phyloP scores from a whole-genome alignment of 2,797 vertebrate species.

The Sebastes umbrosus region DNA sequence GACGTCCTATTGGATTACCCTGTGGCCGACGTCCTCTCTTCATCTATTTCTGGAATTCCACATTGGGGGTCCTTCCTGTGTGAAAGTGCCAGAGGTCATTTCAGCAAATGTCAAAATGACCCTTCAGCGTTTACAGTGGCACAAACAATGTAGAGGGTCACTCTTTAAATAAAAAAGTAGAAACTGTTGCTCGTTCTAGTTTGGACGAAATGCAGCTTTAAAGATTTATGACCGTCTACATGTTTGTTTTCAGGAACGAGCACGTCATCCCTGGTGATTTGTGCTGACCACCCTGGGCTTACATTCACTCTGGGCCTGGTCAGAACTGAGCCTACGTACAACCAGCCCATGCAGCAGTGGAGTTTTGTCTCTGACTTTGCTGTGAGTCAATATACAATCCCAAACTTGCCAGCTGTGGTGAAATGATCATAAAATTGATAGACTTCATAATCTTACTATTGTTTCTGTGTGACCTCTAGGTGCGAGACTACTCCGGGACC shows the following conservation, averaged over 20 bases:
- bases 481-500: conserved; percentile 88
- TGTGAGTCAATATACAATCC: conserved; percentile 69
- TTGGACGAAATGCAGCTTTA: conserved; percentile 1
- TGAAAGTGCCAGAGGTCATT: conserved; percentile 65
- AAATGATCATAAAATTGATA: background rate
- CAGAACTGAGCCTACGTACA: conserved; percentile 85
- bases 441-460: background rate
- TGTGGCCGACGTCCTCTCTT: conserved; percentile 48
- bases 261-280: conserved; percentile 85
- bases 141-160: conserved; percentile 42
- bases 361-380: conserved; percentile 88
- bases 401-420: background rate
- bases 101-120: conserved; percentile 69
- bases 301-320: conserved; percentile 85
- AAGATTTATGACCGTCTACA: conserved; percentile 11
- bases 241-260: conserved; percentile 78
- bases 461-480: conserved; percentile 65
- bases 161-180: conserved; percentile 38
- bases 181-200: background rate
- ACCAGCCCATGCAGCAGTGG: conserved; percentile 89
- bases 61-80: conserved; percentile 64
- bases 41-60: conserved; percentile 72
- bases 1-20: conserved; percentile 58
- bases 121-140: conserved; percentile 36
- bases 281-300: conserved; percentile 84